Base-by-base conservation (phyloP, 2,888 invertebrate genomes). In the Drosophila leonis region DNA sequence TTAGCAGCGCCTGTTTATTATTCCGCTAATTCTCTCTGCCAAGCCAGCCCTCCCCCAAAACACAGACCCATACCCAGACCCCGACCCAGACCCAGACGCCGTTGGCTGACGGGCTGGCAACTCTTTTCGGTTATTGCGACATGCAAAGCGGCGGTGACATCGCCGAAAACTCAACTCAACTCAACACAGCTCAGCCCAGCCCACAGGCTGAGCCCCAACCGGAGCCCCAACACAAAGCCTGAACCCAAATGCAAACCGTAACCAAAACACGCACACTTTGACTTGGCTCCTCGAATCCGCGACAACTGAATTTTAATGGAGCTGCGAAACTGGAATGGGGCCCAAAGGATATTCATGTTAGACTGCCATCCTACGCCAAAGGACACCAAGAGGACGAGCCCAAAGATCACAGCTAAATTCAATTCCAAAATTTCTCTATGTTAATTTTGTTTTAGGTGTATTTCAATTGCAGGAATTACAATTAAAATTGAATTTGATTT, bases 1-100 rank as follows among this genome's bases (percentile, higher is more conserved):
- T 90, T 88, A 82, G 90, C 87, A 90, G 87, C 91, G 87, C 90
- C 90, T 88, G 90, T 90, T 87, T 90, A 87, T 87, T 90, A 87
- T 87, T 90, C 90, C 72, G 90, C 90, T 86, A 87, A 87, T 87
- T 90, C 88, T 82, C 72, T 72, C 54, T 55, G 63, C 68, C 66
- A 56, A 44, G 44, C 37, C 44, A 9, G 9, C 27, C 5, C 48
- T n/a, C 10, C 29, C 10, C n/a, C 24, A n/a, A n/a, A n/a, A n/a
- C n/a, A n/a, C 46, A 0, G 8, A 1, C 24, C 8, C 24, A 15
- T 2, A 1, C 46, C n/a, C 27, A 8, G 0, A 9, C 48, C 48
- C 29, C n/a, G n/a, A 1, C n/a, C 33, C 4, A 6, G 9, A 8
- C 46, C 37, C 41, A 63, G 29, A 31, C 15, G 18, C 27, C 7